Evolutionary conservation across 1,140 invertebrate species (phyloP).

Genomic region (Drosophila auraria): DNA sequence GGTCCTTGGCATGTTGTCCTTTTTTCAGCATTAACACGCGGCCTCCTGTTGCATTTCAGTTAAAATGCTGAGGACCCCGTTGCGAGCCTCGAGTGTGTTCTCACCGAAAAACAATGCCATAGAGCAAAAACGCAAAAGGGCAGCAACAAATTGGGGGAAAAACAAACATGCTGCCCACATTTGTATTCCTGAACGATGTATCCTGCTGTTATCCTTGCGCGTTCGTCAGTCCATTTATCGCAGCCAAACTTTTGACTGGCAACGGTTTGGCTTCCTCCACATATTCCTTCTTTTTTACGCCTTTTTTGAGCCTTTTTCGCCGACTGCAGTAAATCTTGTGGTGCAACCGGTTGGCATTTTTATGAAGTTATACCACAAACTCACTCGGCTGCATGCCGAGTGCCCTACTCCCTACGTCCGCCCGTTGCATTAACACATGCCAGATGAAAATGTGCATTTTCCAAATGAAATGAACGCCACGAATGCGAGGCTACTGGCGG

Average conservation of each 20-base stretch:
- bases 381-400: constrained; percentile 26
- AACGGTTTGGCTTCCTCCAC: constrained; percentile 25
- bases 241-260: constrained; percentile 47
- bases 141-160: constrained; percentile 53
- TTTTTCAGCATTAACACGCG: constrained; percentile 69
- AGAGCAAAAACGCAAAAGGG: constrained; percentile 39
- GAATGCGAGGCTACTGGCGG: background rate
- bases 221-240: constrained; percentile 61
- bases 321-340: constrained; percentile 45
- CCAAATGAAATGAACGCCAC: constrained; percentile 30
- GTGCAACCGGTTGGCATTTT: constrained; percentile 53
- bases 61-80: constrained; percentile 37
- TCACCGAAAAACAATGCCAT: constrained; percentile 42
- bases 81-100: constrained; percentile 37
- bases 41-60: constrained; percentile 70
- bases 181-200: constrained; percentile 46
- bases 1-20: constrained; percentile 50
- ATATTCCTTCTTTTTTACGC: background rate
- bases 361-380: constrained; percentile 57
- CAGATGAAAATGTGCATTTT: constrained; percentile 30
- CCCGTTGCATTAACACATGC: constrained; percentile 43
- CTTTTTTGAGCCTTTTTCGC: constrained; percentile 9
- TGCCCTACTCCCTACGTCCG: background rate
- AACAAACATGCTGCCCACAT: constrained; percentile 47
- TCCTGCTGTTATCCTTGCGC: constrained; percentile 55